These are phyloP conservation scores for Melanotus villosus DNA, from an alignment of 2,888 invertebrate species.

Conservation along the genomic window DNA sequence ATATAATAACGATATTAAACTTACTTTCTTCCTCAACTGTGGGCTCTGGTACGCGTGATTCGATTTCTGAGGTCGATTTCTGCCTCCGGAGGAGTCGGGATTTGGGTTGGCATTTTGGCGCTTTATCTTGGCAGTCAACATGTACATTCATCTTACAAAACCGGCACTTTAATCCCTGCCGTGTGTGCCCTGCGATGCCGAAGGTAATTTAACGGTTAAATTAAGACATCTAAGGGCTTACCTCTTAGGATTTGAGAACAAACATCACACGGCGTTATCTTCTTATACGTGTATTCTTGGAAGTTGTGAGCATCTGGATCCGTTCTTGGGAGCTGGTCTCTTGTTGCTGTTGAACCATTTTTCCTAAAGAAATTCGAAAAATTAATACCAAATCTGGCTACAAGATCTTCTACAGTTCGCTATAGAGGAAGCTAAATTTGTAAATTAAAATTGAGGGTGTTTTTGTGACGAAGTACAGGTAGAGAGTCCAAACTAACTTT, in stretches of 20 bases:
- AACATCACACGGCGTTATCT: conserved; percentile 94
- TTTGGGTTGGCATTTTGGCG: conserved; percentile 88
- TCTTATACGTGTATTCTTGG: conserved; percentile 95
- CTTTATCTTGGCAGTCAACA: conserved; percentile 88
- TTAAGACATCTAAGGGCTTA: conserved; percentile 65
- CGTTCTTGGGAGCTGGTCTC: conserved; percentile 72
- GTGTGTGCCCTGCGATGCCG: conserved; percentile 81
- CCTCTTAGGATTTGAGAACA: conserved; percentile 94
- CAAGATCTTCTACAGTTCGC: neutral
- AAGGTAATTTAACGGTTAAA: conserved; percentile 4
- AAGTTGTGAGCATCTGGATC: conserved; percentile 87
- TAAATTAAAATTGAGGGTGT: too few relatives aligned
- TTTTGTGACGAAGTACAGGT: too few relatives aligned
- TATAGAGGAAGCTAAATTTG: too few relatives aligned
- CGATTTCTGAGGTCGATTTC: conserved; percentile 90
- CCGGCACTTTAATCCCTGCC: conserved; percentile 91
- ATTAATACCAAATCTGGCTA: neutral
- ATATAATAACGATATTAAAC: conserved; percentile 62
- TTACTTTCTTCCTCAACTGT: conserved; percentile 86
- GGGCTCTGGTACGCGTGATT: conserved; percentile 78
- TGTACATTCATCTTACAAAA: conserved; percentile 94
- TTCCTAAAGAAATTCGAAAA: conserved; percentile 70
- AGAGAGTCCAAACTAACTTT: too few relatives aligned
- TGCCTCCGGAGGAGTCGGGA: conserved; percentile 87
- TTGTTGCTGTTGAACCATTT: conserved; percentile 78